Percentiles rank a stretch among this genome's conserved stretches.
phyloP scores from a whole-genome alignment of 2,888 invertebrate genomes.

The Anagyrus pseudococci region DNA sequence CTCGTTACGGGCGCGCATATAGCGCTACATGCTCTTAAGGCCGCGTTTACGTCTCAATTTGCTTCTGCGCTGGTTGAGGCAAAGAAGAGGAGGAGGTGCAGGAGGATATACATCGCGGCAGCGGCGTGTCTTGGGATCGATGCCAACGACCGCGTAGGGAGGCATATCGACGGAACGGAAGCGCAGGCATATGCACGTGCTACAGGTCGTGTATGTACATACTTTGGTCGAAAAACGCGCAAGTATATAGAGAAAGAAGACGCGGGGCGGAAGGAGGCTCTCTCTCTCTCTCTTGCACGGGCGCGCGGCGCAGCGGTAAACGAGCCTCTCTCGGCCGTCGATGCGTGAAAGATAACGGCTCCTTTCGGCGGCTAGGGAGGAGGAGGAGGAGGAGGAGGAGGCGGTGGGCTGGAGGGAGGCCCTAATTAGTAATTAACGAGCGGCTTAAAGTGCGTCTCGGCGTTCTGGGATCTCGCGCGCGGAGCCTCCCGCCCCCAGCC shows the following conservation, averaged over 20 bases:
- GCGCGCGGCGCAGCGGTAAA: slow-evolving; percentile 8
- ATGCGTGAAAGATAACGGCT: slow-evolving; percentile 34
- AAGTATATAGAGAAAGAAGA: too few relatives aligned
- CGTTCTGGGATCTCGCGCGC: not conserved
- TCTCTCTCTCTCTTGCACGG: too few relatives aligned
- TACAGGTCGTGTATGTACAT: not conserved
- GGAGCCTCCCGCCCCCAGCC: too few relatives aligned
- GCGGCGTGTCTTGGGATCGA: not conserved
- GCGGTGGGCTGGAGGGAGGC: slow-evolving; percentile 9
- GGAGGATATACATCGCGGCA: too few relatives aligned
- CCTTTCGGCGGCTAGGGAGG: not conserved
- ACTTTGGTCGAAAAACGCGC: slow-evolving; percentile 2
- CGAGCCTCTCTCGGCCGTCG: slow-evolving; percentile 1
- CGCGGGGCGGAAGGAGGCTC: too few relatives aligned
- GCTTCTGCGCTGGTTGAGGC: not conserved
- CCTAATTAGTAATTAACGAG: slow-evolving; percentile 35
- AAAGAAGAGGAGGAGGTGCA: too few relatives aligned
- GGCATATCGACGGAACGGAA: not conserved
- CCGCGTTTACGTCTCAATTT: not conserved
- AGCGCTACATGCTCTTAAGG: slow-evolving; percentile 12
- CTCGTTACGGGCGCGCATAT: slow-evolving; percentile 14
- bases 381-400: not conserved
- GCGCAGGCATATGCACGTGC: not conserved
- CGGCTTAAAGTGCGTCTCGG: not conserved
- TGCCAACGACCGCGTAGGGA: not conserved